phyloP scores from a whole-genome alignment of 2,888 invertebrate genomes.

The Phoenoteleia sp. region DNA sequence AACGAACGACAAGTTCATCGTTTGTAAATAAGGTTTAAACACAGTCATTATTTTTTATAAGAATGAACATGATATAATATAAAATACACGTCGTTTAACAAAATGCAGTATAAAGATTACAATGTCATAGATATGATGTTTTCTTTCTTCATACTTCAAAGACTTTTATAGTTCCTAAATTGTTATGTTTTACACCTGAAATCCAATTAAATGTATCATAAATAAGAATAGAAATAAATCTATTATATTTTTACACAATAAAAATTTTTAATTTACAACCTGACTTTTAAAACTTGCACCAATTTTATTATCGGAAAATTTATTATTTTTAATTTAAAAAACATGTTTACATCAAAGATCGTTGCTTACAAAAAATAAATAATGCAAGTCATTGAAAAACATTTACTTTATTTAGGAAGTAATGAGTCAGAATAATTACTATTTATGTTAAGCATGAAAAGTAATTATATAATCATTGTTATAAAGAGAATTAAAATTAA shows the following conservation, averaged over 20 bases:
- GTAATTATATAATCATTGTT: too few relatives aligned
- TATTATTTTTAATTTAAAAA: too few relatives aligned
- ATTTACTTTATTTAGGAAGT: too few relatives aligned
- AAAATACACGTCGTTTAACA: slow-evolving; percentile 10
- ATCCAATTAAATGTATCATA: not conserved
- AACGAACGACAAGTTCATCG: not conserved
- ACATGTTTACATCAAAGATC: too few relatives aligned
- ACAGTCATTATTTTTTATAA: not conserved
- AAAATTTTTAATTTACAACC: too few relatives aligned
- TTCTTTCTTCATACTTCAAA: not conserved
- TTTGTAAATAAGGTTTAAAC: slow-evolving; percentile 14
- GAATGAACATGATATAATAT: not conserved
- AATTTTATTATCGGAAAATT: too few relatives aligned
- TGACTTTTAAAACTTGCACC: too few relatives aligned
- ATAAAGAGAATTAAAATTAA: too few relatives aligned
- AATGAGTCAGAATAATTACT: too few relatives aligned
- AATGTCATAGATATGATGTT: not conserved
- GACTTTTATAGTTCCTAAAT: not conserved
- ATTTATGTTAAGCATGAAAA: too few relatives aligned
- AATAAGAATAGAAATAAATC: not conserved
- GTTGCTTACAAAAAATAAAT: too few relatives aligned
- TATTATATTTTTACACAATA: not conserved
- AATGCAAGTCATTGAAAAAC: too few relatives aligned
- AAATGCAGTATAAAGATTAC: not conserved
- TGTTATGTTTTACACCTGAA: not conserved